Percentiles rank a stretch among this genome's conserved stretches.
These are phyloP conservation scores for Phrynosoma blainvillii DNA, from an alignment of 2,113 vertebrate genomes.

Conservation along the genomic window DNA sequence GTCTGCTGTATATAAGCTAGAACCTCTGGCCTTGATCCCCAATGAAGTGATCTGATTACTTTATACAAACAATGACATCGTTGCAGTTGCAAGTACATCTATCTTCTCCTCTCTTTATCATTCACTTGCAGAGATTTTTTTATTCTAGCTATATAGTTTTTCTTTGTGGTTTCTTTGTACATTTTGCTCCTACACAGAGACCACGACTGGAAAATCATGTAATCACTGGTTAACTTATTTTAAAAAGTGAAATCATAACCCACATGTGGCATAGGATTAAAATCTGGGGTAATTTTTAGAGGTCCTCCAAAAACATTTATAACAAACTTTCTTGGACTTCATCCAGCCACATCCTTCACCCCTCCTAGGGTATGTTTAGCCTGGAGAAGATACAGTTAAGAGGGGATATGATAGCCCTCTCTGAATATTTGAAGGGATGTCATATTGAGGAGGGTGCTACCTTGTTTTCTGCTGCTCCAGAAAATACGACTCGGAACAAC, in stretches of 20 bases:
- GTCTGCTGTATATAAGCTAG: background rate
- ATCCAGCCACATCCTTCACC: background rate
- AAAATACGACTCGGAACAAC: too few relatives aligned
- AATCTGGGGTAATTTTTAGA: background rate
- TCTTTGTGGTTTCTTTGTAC: background rate
- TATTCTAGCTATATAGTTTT: background rate
- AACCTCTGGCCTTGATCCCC: background rate
- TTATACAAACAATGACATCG: background rate
- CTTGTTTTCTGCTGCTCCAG: too few relatives aligned
- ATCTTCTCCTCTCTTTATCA: accelerated
- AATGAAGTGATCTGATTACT: background rate
- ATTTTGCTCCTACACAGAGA: too few relatives aligned
- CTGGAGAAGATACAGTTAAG: too few relatives aligned
- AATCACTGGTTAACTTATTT: background rate
- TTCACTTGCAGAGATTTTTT: background rate
- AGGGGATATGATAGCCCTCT: too few relatives aligned
- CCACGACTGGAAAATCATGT: too few relatives aligned
- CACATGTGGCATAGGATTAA: background rate
- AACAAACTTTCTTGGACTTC: background rate
- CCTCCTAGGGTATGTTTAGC: background rate
- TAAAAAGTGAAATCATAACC: background rate
- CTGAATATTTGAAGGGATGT: too few relatives aligned
- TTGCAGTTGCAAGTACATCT: background rate
- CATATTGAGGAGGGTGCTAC: too few relatives aligned
- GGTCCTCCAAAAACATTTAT: background rate